phyloP scores from a whole-genome alignment of 2,888 invertebrate species.

The Luperina testacea region DNA sequence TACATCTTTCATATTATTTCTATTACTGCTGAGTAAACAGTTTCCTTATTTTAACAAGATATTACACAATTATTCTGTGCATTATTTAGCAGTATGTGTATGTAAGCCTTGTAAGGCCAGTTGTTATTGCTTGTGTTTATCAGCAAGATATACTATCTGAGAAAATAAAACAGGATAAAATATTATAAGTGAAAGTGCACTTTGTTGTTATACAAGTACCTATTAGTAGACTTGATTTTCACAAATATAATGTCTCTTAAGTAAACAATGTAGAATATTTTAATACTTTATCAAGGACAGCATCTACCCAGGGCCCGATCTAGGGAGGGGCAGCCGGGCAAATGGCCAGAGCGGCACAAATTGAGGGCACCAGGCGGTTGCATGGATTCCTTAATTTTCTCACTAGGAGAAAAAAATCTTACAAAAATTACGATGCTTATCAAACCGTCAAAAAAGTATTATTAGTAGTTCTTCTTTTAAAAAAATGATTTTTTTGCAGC shows the following conservation, averaged over 20 bases:
- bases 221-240: neutral
- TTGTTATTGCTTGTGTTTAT: slow-evolving; percentile 26
- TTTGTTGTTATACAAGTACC: slow-evolving; percentile 13
- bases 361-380: too few relatives aligned
- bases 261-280: neutral
- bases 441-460: too few relatives aligned
- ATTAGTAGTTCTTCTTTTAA: too few relatives aligned
- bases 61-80: slow-evolving; percentile 1
- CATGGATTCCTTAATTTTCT: too few relatives aligned
- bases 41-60: slow-evolving; percentile 2
- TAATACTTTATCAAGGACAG: neutral
- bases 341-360: too few relatives aligned
- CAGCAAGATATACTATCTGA: slow-evolving; percentile 6
- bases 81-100: slow-evolving; percentile 1
- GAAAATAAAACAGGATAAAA: slow-evolving; percentile 8
- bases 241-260: neutral
- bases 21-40: neutral
- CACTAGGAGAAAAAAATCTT: too few relatives aligned
- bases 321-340: too few relatives aligned
- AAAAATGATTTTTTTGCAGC: too few relatives aligned
- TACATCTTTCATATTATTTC: neutral
- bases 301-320: too few relatives aligned
- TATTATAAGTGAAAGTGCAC: slow-evolving; percentile 24
- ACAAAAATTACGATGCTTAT: too few relatives aligned
- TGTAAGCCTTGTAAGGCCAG: neutral